Evolutionary conservation across 2,113 vertebrate species (phyloP).

Genomic region (Anoplopoma fimbria): DNA sequence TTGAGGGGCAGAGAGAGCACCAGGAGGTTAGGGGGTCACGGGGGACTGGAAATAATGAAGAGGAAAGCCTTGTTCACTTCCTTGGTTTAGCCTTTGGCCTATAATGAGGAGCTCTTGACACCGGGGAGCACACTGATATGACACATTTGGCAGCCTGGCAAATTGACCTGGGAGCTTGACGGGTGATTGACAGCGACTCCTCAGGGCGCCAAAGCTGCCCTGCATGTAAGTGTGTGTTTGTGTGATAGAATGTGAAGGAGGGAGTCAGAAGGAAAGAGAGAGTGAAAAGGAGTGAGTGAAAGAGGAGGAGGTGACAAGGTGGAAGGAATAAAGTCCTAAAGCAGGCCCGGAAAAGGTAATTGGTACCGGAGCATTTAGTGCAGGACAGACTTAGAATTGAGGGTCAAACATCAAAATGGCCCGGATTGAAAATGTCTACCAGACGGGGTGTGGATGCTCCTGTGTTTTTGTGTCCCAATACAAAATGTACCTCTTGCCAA

Average conservation of each 20-base stretch:
- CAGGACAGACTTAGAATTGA: slow-evolving; percentile 53
- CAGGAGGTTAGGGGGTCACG: slow-evolving; percentile 67
- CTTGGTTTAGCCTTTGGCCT: slow-evolving; percentile 85
- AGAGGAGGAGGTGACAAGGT: slow-evolving; percentile 43
- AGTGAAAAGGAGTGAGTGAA: slow-evolving; percentile 23
- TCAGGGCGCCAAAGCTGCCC: slow-evolving; percentile 54
- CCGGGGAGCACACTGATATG: slow-evolving; percentile 70
- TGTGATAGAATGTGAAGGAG: slow-evolving; percentile 24
- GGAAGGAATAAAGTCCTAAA: slow-evolving; percentile 19
- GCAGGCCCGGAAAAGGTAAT: slow-evolving; percentile 56
- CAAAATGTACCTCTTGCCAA: slow-evolving; percentile 5
- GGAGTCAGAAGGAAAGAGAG: slow-evolving; percentile 18
- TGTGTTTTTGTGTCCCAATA: slow-evolving; percentile 15
- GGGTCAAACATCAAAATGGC: slow-evolving; percentile 61
- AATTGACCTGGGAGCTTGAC: slow-evolving; percentile 79
- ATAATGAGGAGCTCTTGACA: slow-evolving; percentile 82
- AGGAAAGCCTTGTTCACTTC: slow-evolving; percentile 76
- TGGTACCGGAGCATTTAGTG: slow-evolving; percentile 58
- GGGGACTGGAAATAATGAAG: slow-evolving; percentile 78
- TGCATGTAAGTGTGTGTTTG: slow-evolving; percentile 23
- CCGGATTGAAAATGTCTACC: slow-evolving; percentile 55
- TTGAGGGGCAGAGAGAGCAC: slow-evolving; percentile 17
- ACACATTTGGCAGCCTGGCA: slow-evolving; percentile 80
- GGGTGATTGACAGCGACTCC: slow-evolving; percentile 81
- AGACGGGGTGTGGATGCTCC: slow-evolving; percentile 30